Evolutionary conservation across 2,888 invertebrate species (phyloP).

Genomic region (Notodonta dromedarius): DNA sequence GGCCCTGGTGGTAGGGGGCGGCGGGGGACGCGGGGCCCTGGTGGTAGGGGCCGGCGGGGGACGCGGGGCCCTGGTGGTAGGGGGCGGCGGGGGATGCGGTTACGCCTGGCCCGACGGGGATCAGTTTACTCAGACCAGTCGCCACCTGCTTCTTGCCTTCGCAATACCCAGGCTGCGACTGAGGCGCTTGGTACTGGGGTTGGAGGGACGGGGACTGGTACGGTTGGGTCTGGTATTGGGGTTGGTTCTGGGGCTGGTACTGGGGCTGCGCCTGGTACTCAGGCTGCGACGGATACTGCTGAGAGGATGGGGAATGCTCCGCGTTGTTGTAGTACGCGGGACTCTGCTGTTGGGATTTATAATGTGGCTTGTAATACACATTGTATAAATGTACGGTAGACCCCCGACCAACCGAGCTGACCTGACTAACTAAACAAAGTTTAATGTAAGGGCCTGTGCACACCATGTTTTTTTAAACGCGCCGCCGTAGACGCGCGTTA

Average conservation of each 20-base stretch:
- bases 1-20: conserved; percentile 63
- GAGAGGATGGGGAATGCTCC: conserved; percentile 65
- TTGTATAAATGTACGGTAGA: conserved; percentile 18
- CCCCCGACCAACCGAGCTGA: neutral
- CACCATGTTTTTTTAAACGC: too few relatives aligned
- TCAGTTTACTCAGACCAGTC: conserved; percentile 77
- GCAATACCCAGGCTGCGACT: conserved; percentile 59
- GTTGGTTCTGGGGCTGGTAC: conserved; percentile 43
- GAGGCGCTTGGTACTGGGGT: conserved; percentile 51
- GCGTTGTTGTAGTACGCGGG: conserved; percentile 79
- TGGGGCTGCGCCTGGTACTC: conserved; percentile 40
- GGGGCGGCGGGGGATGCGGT: conserved; percentile 43
- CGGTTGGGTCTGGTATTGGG: conserved; percentile 55
- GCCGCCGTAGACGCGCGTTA: too few relatives aligned
- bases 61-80: conserved; percentile 62
- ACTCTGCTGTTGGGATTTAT: conserved; percentile 70
- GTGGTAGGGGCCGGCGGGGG: conserved; percentile 51
- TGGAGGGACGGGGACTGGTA: conserved; percentile 74
- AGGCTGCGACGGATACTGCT: conserved; percentile 45
- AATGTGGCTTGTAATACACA: conserved; percentile 54
- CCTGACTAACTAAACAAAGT: neutral
- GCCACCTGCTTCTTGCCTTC: conserved; percentile 72
- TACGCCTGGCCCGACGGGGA: conserved; percentile 72
- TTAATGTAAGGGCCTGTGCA: too few relatives aligned
- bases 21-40: conserved; percentile 55